phyloP scores from a whole-genome alignment of 2,113 vertebrate genomes.

The Nesoenas mayeri region DNA sequence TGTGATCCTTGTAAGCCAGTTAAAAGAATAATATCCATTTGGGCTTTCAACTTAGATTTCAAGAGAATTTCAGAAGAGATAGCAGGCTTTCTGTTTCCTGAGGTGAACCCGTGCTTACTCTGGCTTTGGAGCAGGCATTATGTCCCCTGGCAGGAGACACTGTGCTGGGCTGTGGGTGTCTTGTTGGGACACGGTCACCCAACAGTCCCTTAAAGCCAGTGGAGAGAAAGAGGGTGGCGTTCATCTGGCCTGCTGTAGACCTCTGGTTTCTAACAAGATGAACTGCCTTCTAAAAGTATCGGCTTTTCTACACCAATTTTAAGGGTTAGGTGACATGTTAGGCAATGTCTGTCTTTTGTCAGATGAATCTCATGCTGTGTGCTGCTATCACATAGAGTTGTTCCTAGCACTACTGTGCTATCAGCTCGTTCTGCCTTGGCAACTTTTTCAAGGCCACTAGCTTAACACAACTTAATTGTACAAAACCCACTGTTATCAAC shows the following conservation, averaged over 20 bases:
- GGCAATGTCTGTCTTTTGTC: not conserved
- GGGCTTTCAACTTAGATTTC: not conserved
- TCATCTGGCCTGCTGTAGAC: not conserved
- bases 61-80: not conserved
- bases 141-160: not conserved
- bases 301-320: not conserved
- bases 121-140: not conserved
- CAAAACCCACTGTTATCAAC: not conserved
- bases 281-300: not conserved
- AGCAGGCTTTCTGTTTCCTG: not conserved
- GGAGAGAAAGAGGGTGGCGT: not conserved
- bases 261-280: not conserved
- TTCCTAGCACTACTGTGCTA: not conserved
- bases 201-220: not conserved
- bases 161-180: not conserved
- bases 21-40: not conserved
- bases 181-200: not conserved
- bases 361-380: not conserved
- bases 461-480: not conserved
- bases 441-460: not conserved
- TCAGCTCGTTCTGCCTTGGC: not conserved
- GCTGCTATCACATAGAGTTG: not conserved
- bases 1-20: not conserved
- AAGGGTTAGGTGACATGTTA: too few species aligned
- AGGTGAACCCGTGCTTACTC: not conserved